phyloP scores from a whole-genome alignment of 2,797 vertebrate genomes.

The Leptoclinus maculatus region DNA sequence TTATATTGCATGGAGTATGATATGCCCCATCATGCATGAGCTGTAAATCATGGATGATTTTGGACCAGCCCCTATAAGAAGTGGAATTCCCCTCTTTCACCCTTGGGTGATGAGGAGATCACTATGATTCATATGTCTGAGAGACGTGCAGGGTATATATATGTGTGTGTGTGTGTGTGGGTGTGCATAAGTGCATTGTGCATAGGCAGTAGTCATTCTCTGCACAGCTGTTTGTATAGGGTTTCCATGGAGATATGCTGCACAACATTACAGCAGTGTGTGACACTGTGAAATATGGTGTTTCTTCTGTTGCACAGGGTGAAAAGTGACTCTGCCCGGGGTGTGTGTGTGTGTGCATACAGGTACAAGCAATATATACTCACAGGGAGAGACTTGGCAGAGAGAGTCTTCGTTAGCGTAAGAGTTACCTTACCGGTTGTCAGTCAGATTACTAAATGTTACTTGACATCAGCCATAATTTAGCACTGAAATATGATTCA shows the following conservation, averaged over 20 bases:
- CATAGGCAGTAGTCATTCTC: slow-evolving; percentile 44
- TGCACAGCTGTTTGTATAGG: slow-evolving; percentile 56
- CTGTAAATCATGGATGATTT: slow-evolving; percentile 58
- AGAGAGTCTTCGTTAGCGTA: slow-evolving; percentile 4
- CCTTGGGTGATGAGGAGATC: slow-evolving; percentile 49
- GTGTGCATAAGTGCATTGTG: slow-evolving; percentile 42
- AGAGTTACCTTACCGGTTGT: slow-evolving; percentile 40
- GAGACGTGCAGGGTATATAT: slow-evolving; percentile 32
- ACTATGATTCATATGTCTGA: slow-evolving; percentile 52
- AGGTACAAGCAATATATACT: slow-evolving; percentile 22
- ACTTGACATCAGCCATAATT: slow-evolving; percentile 27
- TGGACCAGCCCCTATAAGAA: slow-evolving; percentile 40
- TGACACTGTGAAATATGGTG: slow-evolving; percentile 6
- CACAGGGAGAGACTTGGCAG: slow-evolving; percentile 34
- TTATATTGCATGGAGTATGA: slow-evolving; percentile 13
- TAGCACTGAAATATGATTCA: slow-evolving; percentile 11
- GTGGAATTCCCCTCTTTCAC: slow-evolving; percentile 75
- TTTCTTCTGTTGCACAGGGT: slow-evolving; percentile 34
- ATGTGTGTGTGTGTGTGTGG: slow-evolving; percentile 18
- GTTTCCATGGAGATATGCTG: slow-evolving; percentile 63
- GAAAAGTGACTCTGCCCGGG: slow-evolving; percentile 47
- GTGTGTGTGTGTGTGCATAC: slow-evolving; percentile 41
- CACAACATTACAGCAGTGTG: slow-evolving; percentile 43
- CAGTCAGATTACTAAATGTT: slow-evolving; percentile 1
- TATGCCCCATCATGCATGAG: slow-evolving; percentile 38